Evolutionary conservation across 2,888 invertebrate genomes (phyloP).

Genomic region (Ceriagrion tenellum): DNA sequence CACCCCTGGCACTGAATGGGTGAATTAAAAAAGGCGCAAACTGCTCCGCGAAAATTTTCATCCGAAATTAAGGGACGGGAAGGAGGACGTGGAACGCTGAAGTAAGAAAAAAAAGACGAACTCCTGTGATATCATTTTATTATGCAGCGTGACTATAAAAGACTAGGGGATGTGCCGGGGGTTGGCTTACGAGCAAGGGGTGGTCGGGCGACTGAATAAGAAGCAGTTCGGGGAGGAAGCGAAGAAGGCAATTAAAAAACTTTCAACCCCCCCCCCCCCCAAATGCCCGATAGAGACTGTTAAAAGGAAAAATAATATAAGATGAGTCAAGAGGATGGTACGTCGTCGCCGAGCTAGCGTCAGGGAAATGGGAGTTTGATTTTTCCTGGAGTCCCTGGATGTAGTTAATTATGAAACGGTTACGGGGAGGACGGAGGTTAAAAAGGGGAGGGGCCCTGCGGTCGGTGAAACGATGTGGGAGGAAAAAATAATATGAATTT

Average conservation of each 20-base stretch:
- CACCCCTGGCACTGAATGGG: neutral
- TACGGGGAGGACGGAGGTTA: neutral
- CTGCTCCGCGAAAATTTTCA: neutral
- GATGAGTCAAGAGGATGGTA: neutral
- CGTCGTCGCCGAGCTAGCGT: neutral
- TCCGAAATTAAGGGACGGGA: neutral
- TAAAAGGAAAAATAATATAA: constrained; percentile 17
- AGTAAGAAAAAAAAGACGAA: neutral
- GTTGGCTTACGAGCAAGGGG: neutral
- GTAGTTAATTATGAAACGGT: neutral
- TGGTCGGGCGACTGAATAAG: neutral
- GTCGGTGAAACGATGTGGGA: neutral
- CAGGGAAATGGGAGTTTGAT: neutral
- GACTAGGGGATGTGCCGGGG: neutral
- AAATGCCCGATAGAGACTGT: neutral
- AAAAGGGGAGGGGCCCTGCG: neutral
- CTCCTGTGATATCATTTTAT: constrained; percentile 19
- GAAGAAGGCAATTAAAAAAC: constrained; percentile 23
- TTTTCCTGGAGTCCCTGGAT: neutral
- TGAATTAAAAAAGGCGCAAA: neutral
- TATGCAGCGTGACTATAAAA: constrained; percentile 22
- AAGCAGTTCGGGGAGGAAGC: neutral
- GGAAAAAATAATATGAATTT: neutral
- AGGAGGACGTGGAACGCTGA: neutral
- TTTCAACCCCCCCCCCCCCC: neutral